These are phyloP conservation scores for Drosophila persimilis DNA, from an alignment of 1,140 invertebrate genomes.

Conservation along the genomic window DNA sequence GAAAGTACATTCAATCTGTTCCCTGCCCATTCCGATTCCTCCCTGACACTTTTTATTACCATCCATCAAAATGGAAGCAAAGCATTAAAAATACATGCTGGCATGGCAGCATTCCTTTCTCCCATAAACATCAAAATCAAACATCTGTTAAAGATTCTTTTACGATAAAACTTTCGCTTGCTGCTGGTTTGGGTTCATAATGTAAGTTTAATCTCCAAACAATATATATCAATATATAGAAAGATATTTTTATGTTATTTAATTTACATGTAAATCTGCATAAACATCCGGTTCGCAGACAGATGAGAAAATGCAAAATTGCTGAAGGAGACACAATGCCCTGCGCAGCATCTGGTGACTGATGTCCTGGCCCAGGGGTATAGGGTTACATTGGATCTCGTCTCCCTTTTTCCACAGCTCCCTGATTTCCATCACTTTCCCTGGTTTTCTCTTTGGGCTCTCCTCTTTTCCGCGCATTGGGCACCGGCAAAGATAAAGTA, in stretches of 20 bases:
- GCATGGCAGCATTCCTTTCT: conserved; percentile 37
- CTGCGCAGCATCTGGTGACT: conserved; percentile 68
- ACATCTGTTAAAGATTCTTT: conserved; percentile 61
- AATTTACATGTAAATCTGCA: conserved; percentile 26
- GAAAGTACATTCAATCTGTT: too few relatives aligned
- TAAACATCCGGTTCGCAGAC: conserved; percentile 23
- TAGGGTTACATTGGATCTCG: conserved; percentile 28
- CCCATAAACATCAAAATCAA: conserved; percentile 69
- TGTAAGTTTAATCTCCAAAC: conserved; percentile 77
- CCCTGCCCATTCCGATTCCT: too few relatives aligned
- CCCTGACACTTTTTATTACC: conserved; percentile 49
- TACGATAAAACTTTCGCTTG: conserved; percentile 48
- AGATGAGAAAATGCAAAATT: conserved; percentile 67
- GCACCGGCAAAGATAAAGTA: conserved; percentile 75
- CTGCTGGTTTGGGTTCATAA: conserved; percentile 44
- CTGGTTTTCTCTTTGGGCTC: conserved; percentile 9
- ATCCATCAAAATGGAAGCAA: conserved; percentile 46
- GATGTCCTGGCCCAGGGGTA: conserved; percentile 56
- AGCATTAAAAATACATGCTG: conserved; percentile 64
- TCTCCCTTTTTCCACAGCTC: conserved; percentile 6
- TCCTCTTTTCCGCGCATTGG: conserved; percentile 32
- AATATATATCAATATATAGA: conserved; percentile 30
- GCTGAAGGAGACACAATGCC: conserved; percentile 41
- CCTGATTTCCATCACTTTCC: conserved; percentile 17
- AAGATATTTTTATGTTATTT: conserved; percentile 35